Base-by-base conservation (phyloP, 2,797 vertebrate species). In the Avahi laniger region DNA sequence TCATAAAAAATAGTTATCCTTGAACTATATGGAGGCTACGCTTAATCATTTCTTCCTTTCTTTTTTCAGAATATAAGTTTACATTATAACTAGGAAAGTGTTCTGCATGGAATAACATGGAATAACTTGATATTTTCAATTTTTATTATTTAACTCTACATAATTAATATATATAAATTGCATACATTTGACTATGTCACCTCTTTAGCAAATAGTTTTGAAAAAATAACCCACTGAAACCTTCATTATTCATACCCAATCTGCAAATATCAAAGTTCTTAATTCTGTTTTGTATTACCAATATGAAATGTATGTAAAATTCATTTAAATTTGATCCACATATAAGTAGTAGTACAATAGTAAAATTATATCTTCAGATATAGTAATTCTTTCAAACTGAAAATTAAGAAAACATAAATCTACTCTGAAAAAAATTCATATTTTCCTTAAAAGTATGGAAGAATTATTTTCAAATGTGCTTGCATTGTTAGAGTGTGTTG, bases 191-290 rank as follows among this genome's bases (percentile, higher is more conserved):
- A 85, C 50, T 17, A 38, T 30, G 26, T 73, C 93, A 87, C 13
- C 38, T 86, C n/a, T 92, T 96, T 82, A 92, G 59, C 30, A 92
- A 80, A 65, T 46, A 83, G 30, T 94, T 86, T 70, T 86, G 54
- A 91, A 93, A 59, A 95, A 94, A 81, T 83, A 75, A 82, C 65
- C 11, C 17, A 43, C 30, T 35, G 33, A 73, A 85, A 84, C 28
- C 26, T 75, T 8, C 26, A 73, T 38, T 69, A 69, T 84, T 88
- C 33, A 61, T 48, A 88, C 2, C 22, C 3, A 82, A 38, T 78
- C 12, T 91, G 14, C 17, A 78, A 88, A 69, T 73, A 83, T 69
- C 41, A 86, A 87, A 92, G n/a, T 61, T 94, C 18, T 80, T 80
- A 88, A 92, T 89, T 93, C 35, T 65, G 10, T 57, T 86, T 91